phyloP scores from a whole-genome alignment of 2,888 invertebrate species.

The Ophioninae sp. region DNA sequence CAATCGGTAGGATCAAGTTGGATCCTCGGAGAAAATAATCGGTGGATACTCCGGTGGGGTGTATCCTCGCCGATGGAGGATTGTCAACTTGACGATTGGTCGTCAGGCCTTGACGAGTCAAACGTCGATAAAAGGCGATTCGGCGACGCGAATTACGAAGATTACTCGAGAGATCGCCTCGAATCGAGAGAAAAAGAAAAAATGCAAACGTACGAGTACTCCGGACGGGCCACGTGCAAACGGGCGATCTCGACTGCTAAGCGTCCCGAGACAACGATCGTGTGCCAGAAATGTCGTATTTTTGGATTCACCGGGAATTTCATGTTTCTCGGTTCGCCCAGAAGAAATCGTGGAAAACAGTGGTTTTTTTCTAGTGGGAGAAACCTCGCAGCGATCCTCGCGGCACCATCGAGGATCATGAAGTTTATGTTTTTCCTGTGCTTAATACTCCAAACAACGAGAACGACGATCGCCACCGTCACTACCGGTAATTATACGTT shows the following conservation, averaged over 20 bases:
- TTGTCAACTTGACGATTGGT: conserved; percentile 17
- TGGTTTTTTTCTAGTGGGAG: conserved; percentile 46
- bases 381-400: neutral
- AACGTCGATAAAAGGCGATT: neutral
- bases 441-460: conserved; percentile 70
- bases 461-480: conserved; percentile 73
- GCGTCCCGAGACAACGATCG: neutral
- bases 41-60: neutral
- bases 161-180: neutral
- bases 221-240: conserved; percentile 47
- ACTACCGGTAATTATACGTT: conserved; percentile 73
- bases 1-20: neutral
- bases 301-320: neutral
- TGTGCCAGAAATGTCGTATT: conserved; percentile 11
- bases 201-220: neutral
- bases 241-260: conserved; percentile 5
- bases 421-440: conserved; percentile 68
- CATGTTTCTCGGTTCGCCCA: neutral
- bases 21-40: neutral
- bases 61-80: conserved; percentile 47
- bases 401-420: conserved; percentile 68
- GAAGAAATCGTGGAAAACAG: conserved; percentile 7
- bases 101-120: conserved; percentile 12
- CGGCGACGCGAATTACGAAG: neutral
- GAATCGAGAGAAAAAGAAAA: neutral